phyloP scores from a whole-genome alignment of 30 jellyfish, hydroid and myxozoan genomes.

The Pelagia noctiluca region DNA sequence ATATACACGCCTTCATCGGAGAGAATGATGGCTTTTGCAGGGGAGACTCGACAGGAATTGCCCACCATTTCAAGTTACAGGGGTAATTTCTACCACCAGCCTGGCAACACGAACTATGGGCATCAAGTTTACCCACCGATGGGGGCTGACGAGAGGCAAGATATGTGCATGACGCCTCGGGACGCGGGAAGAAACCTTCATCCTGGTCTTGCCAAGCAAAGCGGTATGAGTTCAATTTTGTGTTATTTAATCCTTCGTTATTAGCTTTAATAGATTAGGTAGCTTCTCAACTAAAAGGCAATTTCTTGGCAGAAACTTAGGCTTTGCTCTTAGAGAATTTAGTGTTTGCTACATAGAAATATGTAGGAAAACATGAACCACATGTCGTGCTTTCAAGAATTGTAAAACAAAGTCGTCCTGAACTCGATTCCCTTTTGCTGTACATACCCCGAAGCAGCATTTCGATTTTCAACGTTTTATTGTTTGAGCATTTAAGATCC shows the following conservation, averaged over 20 bases:
- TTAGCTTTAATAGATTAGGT: constrained; percentile 4
- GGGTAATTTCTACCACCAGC: constrained; percentile 67
- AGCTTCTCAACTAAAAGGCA: background rate
- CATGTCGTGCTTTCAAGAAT: no score
- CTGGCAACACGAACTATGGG: constrained; percentile 50
- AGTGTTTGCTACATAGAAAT: no score
- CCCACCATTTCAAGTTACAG: constrained; percentile 69
- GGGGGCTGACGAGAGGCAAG: constrained; percentile 70
- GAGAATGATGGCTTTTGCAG: constrained; percentile 53
- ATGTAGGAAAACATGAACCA: no score
- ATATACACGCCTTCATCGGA: constrained; percentile 75
- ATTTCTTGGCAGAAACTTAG: background rate
- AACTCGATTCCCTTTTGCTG: no score
- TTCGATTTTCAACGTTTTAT: no score
- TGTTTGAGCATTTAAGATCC: no score
- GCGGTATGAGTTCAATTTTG: constrained; percentile 43
- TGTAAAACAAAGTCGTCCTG: no score
- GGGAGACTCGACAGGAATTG: constrained; percentile 59
- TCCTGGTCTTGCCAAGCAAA: constrained; percentile 69
- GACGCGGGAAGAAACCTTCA: constrained; percentile 71
- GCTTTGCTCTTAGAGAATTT: background rate
- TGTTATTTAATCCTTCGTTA: background rate
- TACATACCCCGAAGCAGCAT: no score
- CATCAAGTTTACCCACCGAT: constrained; percentile 73
- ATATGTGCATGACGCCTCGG: constrained; percentile 44